A percentile compares a stretch with the other conserved stretches of the same genome.
These are phyloP conservation scores for Garra rufa DNA, from an alignment of 2,113 vertebrate species.

Conservation along the genomic window DNA sequence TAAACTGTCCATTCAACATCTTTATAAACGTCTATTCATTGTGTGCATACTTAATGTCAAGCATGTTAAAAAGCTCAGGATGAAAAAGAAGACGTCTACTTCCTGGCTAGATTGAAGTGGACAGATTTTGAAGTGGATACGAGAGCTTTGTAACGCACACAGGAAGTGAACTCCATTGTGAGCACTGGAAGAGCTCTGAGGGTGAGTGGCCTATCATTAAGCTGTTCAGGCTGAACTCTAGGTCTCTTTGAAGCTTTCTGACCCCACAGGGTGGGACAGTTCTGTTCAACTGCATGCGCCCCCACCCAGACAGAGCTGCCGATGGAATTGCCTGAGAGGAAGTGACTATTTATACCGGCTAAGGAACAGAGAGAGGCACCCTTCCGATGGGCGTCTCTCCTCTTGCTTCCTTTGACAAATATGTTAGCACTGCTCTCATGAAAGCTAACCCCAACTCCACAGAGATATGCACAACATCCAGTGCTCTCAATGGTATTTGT, in stretches of 20 bases:
- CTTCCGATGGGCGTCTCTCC: constrained; percentile 54
- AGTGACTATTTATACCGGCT: constrained; percentile 59
- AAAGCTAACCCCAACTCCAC: neutral
- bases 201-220: constrained; percentile 35
- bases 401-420: constrained; percentile 36
- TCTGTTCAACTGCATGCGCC: constrained; percentile 33
- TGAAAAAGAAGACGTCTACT: neutral
- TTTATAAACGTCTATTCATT: neutral
- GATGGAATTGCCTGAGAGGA: constrained; percentile 55
- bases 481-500: constrained; percentile 19
- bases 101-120: neutral
- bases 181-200: constrained; percentile 20
- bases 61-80: neutral
- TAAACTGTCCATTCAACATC: neutral
- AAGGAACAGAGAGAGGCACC: constrained; percentile 54
- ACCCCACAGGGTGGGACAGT: constrained; percentile 45
- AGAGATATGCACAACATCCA: neutral
- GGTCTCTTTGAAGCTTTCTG: constrained; percentile 52
- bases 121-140: neutral
- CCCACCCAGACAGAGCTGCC: constrained; percentile 46
- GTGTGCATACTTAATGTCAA: neutral
- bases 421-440: constrained; percentile 6
- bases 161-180: constrained; percentile 55
- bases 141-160: constrained; percentile 43
- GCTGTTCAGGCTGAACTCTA: constrained; percentile 7